Percentiles rank a stretch among this genome's conserved stretches.
These are phyloP conservation scores for Adelges cooleyi DNA, from an alignment of 1,140 invertebrate genomes.

Conservation along the genomic window DNA sequence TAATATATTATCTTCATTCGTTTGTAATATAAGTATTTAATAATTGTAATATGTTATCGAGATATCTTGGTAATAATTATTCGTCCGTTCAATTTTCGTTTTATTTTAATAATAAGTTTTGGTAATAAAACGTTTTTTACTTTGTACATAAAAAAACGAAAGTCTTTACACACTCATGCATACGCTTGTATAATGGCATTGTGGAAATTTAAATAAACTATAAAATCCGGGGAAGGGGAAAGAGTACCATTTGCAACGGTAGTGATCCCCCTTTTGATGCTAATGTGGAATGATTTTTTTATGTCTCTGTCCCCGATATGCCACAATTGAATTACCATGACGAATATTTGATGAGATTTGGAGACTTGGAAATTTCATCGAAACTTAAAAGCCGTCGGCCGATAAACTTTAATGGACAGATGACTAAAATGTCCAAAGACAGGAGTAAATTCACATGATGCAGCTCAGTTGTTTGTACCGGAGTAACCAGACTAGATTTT, in stretches of 20 bases:
- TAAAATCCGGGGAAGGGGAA: slow-evolving; percentile 7
- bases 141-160: no score
- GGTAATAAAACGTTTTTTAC: no score
- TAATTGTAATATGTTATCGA: no score
- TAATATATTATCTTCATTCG: no score
- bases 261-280: slow-evolving; percentile 13
- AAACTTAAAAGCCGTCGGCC: background rate
- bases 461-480: no score
- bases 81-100: no score
- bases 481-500: no score
- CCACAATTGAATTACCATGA: slow-evolving; percentile 10
- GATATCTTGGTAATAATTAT: no score
- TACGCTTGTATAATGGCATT: background rate
- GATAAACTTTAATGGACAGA: background rate
- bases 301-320: background rate
- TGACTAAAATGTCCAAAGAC: background rate
- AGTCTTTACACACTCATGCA: no score
- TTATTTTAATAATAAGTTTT: no score
- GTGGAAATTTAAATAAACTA: slow-evolving; percentile 23
- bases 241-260: slow-evolving; percentile 13
- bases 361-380: slow-evolving; percentile 1
- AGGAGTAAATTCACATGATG: background rate
- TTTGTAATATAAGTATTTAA: no score
- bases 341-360: slow-evolving; percentile 14
- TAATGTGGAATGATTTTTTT: background rate